Conservation (phyloP, 2,888 invertebrate species). For the Synanthedon andrenaeformis region DNA sequence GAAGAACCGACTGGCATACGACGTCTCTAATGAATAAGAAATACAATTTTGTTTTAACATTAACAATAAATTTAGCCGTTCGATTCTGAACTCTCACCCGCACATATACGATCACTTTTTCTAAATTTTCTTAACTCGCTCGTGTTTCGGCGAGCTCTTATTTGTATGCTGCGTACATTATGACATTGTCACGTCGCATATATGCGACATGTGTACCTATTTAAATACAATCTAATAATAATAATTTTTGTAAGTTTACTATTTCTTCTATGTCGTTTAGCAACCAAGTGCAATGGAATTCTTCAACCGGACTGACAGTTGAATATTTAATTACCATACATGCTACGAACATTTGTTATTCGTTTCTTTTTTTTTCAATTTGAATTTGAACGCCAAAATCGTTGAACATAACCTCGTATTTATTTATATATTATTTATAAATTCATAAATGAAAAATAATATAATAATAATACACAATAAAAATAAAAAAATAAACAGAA, state of each 20-base stretch:
- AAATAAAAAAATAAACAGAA: no score
- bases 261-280: background rate
- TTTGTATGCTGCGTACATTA: conserved; percentile 33
- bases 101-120: conserved; percentile 7
- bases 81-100: conserved; percentile 13
- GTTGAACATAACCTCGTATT: no score
- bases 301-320: no score
- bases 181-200: conserved; percentile 49
- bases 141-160: conserved; percentile 16
- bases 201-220: conserved; percentile 21
- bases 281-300: no score
- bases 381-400: no score
- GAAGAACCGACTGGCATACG: conserved; percentile 17
- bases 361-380: no score
- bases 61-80: background rate
- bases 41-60: conserved; percentile 9
- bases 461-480: no score
- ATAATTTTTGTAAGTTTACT: background rate
- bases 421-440: no score
- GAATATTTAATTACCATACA: no score
- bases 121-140: conserved; percentile 1
- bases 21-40: conserved; percentile 14
- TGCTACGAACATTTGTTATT: no score
- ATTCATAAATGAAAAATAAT: no score
- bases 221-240: conserved; percentile 14